These are phyloP conservation scores for Caloenas nicobarica DNA, from an alignment of 2,113 vertebrate genomes.

Conservation along the genomic window DNA sequence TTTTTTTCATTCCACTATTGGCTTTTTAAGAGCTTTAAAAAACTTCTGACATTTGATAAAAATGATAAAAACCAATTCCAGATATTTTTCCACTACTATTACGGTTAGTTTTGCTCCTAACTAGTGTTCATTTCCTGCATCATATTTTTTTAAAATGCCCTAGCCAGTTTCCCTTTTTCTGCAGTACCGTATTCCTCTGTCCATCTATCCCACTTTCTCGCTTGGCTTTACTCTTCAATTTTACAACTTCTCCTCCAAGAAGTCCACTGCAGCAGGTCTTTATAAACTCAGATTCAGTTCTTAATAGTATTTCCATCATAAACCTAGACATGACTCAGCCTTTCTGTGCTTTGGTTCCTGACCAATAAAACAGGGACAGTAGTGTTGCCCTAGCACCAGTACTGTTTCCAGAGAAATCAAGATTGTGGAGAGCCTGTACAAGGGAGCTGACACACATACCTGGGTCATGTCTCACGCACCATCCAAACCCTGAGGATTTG, in stretches of 20 bases:
- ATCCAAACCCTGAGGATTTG: not conserved
- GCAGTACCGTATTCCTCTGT: not conserved
- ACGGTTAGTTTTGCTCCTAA: not conserved
- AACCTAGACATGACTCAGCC: not conserved
- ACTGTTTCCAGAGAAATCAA: not conserved
- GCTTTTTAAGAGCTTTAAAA: not conserved
- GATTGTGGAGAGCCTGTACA: not conserved
- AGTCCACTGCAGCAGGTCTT: not conserved
- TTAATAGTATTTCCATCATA: not conserved
- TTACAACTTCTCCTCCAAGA: not conserved
- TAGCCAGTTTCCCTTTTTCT: not conserved
- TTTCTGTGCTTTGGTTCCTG: not conserved
- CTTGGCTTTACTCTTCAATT: not conserved
- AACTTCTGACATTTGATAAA: not conserved
- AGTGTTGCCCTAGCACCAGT: not conserved
- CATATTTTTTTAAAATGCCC: rapidly evolving
- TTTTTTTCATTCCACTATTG: not conserved
- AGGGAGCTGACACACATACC: rapidly evolving
- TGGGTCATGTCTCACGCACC: rapidly evolving
- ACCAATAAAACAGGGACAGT: not conserved
- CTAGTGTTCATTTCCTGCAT: not conserved
- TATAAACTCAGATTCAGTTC: not conserved
- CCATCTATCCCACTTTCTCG: not conserved
- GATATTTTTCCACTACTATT: not conserved
- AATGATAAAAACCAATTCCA: not conserved